phyloP scores from a whole-genome alignment of 2,888 invertebrate genomes.

The Latheticus oryzae region DNA sequence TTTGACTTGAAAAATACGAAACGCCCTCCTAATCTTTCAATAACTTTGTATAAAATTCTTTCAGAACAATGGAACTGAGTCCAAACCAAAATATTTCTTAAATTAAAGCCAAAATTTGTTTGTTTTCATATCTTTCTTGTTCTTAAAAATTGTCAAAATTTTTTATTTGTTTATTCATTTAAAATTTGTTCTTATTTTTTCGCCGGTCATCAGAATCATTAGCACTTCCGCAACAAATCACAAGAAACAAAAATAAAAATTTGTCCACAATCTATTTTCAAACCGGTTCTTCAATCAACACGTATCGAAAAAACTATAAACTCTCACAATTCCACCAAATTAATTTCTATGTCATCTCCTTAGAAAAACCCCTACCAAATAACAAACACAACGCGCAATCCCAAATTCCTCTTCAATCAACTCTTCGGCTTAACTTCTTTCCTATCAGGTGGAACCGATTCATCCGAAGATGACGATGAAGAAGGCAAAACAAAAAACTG shows the following conservation, averaged over 20 bases:
- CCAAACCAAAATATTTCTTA: no score
- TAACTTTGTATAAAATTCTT: no score
- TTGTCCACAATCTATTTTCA: conserved; percentile 4
- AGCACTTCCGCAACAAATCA: not conserved
- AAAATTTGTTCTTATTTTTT: no score
- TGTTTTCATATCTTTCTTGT: no score
- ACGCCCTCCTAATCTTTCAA: no score
- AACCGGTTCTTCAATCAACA: no score
- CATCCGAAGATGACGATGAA: conserved; percentile 70
- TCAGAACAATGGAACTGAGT: no score
- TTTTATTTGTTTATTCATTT: no score
- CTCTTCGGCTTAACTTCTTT: conserved; percentile 75
- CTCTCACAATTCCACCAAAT: conserved; percentile 14
- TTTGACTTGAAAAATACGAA: no score
- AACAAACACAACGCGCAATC: conserved; percentile 58
- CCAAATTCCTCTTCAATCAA: conserved; percentile 79
- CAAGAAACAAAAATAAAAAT: not conserved
- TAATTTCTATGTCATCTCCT: conserved; percentile 18
- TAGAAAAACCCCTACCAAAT: conserved; percentile 34
- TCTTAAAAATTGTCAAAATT: no score
- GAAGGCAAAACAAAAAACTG: conserved; percentile 73
- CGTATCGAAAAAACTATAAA: conserved; percentile 4
- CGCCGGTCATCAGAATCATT: no score
- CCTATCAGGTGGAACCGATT: conserved; percentile 67
- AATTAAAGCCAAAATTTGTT: no score